Evolutionary conservation across 2,888 invertebrate species (phyloP).

Genomic region (Mesochorus sp.): DNA sequence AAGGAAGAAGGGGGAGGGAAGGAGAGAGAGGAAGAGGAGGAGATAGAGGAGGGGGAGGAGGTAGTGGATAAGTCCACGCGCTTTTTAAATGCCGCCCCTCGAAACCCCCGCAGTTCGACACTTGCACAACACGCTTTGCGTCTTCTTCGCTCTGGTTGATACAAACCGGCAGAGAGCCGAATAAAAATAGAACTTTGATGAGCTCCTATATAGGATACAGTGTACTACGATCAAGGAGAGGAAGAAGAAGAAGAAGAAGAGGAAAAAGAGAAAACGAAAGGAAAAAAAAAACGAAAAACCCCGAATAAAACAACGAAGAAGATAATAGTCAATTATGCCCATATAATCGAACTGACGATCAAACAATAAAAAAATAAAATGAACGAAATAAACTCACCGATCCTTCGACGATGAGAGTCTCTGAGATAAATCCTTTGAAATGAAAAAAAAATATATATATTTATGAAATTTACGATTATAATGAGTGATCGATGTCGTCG

Average conservation of each 20-base stretch:
- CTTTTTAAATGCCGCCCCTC: slow-evolving; percentile 68
- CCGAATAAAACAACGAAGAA: neutral
- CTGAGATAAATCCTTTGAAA: neutral
- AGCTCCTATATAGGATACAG: slow-evolving; percentile 56
- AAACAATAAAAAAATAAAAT: neutral
- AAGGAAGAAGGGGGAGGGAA: neutral
- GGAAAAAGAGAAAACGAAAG: slow-evolving; percentile 4
- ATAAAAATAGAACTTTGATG: slow-evolving; percentile 69
- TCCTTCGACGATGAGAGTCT: slow-evolving; percentile 22
- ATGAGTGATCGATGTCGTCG: slow-evolving; percentile 24
- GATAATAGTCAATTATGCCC: neutral
- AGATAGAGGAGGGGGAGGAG: slow-evolving; percentile 12
- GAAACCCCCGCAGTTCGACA: slow-evolving; percentile 74
- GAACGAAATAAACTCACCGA: slow-evolving; percentile 64
- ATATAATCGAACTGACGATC: neutral
- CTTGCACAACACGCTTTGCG: slow-evolving; percentile 77
- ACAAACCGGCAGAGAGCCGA: slow-evolving; percentile 73
- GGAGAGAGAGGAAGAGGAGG: neutral
- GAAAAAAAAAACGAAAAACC: slow-evolving; percentile 2
- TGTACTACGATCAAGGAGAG: slow-evolving; percentile 49
- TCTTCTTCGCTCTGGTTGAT: slow-evolving; percentile 62
- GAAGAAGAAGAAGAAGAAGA: slow-evolving; percentile 36
- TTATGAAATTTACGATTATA: neutral
- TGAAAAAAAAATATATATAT: no score
- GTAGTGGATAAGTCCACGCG: slow-evolving; percentile 39